These are phyloP conservation scores for Brenthis hecate DNA, from an alignment of 2,888 invertebrate species.

Conservation along the genomic window DNA sequence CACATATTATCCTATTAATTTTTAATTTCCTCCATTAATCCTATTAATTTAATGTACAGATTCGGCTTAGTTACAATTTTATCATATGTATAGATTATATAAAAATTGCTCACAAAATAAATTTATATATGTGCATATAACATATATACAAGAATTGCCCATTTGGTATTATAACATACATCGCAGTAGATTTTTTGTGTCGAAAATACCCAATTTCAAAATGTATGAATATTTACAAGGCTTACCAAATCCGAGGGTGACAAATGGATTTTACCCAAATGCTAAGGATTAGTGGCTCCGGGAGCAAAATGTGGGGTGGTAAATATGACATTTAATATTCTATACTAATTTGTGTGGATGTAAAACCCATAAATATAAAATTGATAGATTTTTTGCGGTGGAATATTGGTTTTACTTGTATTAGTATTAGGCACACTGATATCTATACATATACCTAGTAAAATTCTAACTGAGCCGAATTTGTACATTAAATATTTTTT, in stretches of 20 bases:
- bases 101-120: too few relatives aligned
- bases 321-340: conserved; percentile 54
- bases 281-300: conserved; percentile 55
- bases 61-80: too few relatives aligned
- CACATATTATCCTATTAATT: too few relatives aligned
- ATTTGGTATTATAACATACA: not conserved
- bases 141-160: not conserved
- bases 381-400: not conserved
- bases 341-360: conserved; percentile 50
- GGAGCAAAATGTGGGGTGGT: conserved; percentile 56
- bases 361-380: conserved; percentile 21
- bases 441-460: too few relatives aligned
- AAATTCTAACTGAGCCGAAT: too few relatives aligned
- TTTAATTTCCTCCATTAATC: too few relatives aligned
- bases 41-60: too few relatives aligned
- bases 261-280: conserved; percentile 50
- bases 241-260: conserved; percentile 42
- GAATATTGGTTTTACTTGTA: not conserved
- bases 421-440: too few relatives aligned
- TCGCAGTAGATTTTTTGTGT: not conserved
- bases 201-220: conserved; percentile 34
- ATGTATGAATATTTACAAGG: conserved; percentile 37
- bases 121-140: too few relatives aligned
- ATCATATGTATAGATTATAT: too few relatives aligned
- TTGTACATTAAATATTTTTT: too few relatives aligned